phyloP scores from a whole-genome alignment of 2,113 vertebrate species.

The Herpailurus yagouaroundi region DNA sequence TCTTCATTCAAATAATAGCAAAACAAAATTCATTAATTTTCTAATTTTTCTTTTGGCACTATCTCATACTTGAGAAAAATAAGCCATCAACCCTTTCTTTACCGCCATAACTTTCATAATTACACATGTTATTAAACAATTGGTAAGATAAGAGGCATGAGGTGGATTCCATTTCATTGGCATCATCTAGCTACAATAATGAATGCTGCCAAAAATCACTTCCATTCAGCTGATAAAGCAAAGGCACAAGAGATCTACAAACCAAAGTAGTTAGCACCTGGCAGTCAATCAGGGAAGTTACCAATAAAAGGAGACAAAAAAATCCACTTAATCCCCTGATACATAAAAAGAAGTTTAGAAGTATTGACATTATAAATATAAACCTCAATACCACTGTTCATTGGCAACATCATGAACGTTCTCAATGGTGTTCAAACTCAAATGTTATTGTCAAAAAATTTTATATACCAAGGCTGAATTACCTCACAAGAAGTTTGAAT shows the following conservation, averaged over 20 bases:
- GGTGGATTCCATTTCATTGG: background rate
- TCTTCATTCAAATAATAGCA: background rate
- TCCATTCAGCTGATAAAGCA: background rate
- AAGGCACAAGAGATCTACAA: background rate
- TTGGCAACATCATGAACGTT: background rate
- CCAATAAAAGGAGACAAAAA: background rate
- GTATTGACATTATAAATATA: background rate
- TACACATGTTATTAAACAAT: background rate
- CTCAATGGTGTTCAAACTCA: constrained; percentile 34
- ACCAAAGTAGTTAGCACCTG: constrained; percentile 22
- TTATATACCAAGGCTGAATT: constrained; percentile 40
- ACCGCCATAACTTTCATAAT: background rate
- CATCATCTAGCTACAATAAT: background rate
- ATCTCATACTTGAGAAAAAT: constrained; percentile 43
- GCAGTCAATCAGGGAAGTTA: background rate
- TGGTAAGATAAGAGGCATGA: background rate
- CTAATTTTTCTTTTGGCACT: background rate
- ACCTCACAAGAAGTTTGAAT: background rate
- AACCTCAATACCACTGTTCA: background rate
- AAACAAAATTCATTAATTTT: constrained; percentile 15
- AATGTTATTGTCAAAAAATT: constrained; percentile 22
- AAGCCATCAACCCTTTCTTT: background rate
- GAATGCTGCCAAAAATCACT: background rate
- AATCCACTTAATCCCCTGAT: background rate
- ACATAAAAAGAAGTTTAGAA: background rate